phyloP scores from a whole-genome alignment of 2,113 vertebrate species.

The Nycticebus coucang region DNA sequence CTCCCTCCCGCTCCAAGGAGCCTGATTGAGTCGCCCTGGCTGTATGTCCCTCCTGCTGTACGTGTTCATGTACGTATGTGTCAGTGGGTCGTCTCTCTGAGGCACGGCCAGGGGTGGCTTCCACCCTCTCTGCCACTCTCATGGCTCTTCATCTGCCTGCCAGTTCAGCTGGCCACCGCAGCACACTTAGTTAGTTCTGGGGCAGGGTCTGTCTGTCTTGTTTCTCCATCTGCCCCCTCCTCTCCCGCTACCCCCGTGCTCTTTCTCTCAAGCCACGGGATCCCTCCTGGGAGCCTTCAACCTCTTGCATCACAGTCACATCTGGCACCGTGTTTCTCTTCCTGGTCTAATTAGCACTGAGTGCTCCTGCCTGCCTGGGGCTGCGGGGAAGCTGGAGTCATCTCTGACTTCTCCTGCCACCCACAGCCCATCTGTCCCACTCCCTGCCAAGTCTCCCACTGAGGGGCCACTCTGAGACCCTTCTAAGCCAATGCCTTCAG shows the following conservation, averaged over 20 bases:
- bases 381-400: background rate
- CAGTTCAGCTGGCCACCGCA: background rate
- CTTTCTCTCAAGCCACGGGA: background rate
- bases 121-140: background rate
- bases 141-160: background rate
- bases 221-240: background rate
- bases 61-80: fast-evolving
- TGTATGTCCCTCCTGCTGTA: background rate
- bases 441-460: background rate
- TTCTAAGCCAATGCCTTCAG: background rate
- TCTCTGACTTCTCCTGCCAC: background rate
- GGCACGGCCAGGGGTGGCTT: background rate
- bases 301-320: background rate
- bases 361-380: background rate
- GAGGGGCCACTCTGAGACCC: background rate
- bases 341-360: background rate
- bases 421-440: background rate
- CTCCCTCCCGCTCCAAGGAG: background rate
- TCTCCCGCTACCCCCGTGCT: too few relatives aligned
- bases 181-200: background rate
- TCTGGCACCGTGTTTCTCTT: background rate
- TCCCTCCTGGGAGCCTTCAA: background rate
- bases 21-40: background rate
- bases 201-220: background rate
- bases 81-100: background rate